phyloP scores from a whole-genome alignment of 2,113 vertebrate species.

The Castor canadensis region DNA sequence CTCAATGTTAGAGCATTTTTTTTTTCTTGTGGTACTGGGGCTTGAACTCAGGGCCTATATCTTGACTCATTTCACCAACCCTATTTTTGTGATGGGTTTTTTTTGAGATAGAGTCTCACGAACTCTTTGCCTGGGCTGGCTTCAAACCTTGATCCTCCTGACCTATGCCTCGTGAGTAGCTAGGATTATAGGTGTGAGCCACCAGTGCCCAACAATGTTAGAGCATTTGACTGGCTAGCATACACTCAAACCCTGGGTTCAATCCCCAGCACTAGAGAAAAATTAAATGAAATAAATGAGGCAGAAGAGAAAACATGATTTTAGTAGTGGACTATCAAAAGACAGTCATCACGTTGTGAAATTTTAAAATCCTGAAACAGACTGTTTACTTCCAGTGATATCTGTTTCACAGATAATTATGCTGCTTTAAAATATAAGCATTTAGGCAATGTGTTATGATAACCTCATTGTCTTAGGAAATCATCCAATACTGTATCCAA shows the following conservation, averaged over 20 bases:
- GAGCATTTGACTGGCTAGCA: no score
- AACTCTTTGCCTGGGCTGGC: no score
- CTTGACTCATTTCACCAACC: no score
- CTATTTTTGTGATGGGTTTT: no score
- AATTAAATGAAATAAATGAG: not conserved
- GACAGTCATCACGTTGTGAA: not conserved
- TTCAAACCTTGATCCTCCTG: no score
- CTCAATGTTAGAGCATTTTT: not conserved
- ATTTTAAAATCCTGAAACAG: constrained; percentile 46
- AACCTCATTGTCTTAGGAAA: constrained; percentile 34
- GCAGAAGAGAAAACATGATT: not conserved
- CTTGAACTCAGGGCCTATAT: no score
- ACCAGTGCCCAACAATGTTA: no score
- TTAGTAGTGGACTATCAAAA: not conserved
- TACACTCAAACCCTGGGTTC: not conserved
- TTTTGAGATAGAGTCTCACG: no score
- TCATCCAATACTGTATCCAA: not conserved
- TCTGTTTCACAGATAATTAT: not conserved
- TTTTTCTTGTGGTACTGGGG: no score
- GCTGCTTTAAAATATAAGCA: constrained; percentile 40
- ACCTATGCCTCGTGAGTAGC: no score
- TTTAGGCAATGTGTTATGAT: not conserved
- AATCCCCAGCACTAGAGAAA: not conserved
- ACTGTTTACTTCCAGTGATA: not conserved
- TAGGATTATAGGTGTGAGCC: not conserved